Conservation (phyloP, 2,113 vertebrate genomes). For the Genyomyrus donnyi region DNA sequence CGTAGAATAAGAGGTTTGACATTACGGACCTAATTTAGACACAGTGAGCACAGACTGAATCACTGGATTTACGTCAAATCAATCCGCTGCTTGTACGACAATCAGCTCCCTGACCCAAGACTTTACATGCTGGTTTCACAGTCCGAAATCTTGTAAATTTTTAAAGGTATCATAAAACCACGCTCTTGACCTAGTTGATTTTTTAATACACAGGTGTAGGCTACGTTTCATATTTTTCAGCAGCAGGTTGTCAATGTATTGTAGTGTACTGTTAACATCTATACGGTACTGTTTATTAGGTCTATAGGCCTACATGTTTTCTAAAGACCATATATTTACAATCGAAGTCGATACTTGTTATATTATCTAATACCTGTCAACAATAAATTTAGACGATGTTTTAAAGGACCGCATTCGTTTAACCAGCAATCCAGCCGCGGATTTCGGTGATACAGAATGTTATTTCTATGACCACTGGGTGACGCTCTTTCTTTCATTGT, state of each 20-base stretch:
- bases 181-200: background rate
- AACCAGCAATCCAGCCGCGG: background rate
- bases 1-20: background rate
- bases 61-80: background rate
- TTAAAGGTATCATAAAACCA: background rate
- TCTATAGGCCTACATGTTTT: background rate
- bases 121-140: background rate
- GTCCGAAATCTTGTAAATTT: background rate
- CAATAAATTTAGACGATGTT: background rate
- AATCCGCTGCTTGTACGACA: background rate
- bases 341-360: background rate
- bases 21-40: background rate
- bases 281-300: background rate
- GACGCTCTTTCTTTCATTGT: slow-evolving; percentile 30
- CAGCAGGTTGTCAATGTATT: background rate
- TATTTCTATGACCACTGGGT: slow-evolving; percentile 20
- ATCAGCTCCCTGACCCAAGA: background rate
- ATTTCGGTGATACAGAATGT: background rate
- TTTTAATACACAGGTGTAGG: background rate
- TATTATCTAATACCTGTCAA: background rate
- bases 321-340: background rate
- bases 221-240: background rate
- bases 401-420: background rate
- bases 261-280: background rate
- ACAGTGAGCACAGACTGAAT: background rate